These are phyloP conservation scores for Kuschelorhynchus macadamiae DNA, from an alignment of 2,888 invertebrate species.

Conservation along the genomic window DNA sequence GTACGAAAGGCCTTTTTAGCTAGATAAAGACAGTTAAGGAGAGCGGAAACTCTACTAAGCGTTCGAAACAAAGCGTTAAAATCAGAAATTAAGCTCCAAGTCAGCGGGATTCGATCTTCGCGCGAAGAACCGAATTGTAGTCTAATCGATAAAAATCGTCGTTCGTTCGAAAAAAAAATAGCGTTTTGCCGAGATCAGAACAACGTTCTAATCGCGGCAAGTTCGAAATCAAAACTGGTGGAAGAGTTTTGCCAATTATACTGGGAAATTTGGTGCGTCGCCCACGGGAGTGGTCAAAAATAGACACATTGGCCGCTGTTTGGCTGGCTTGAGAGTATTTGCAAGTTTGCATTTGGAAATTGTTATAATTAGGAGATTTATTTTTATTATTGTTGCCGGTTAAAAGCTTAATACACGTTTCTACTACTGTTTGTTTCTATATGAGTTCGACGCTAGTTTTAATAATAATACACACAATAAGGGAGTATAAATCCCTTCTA, in stretches of 20 bases:
- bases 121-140: slow-evolving; percentile 38
- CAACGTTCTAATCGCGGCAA: slow-evolving; percentile 64
- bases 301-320: slow-evolving; percentile 36
- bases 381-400: slow-evolving; percentile 6
- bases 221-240: slow-evolving; percentile 63
- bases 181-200: slow-evolving; percentile 52
- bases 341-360: slow-evolving; percentile 25
- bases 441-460: too few species aligned
- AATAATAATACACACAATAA: too few species aligned
- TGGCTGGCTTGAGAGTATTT: slow-evolving; percentile 18
- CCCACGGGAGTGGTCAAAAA: slow-evolving; percentile 60
- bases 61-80: slow-evolving; percentile 9
- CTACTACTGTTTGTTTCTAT: not conserved
- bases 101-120: slow-evolving; percentile 35
- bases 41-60: slow-evolving; percentile 16
- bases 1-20: slow-evolving; percentile 9
- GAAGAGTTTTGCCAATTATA: slow-evolving; percentile 45
- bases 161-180: slow-evolving; percentile 63
- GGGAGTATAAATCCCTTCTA: too few species aligned
- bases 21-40: not conserved
- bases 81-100: slow-evolving; percentile 7
- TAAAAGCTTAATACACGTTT: not conserved
- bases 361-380: slow-evolving; percentile 14
- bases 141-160: slow-evolving; percentile 56
- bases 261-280: slow-evolving; percentile 66